Conservation (phyloP, 2,888 invertebrate genomes). For the Exocentrus adspersus region DNA sequence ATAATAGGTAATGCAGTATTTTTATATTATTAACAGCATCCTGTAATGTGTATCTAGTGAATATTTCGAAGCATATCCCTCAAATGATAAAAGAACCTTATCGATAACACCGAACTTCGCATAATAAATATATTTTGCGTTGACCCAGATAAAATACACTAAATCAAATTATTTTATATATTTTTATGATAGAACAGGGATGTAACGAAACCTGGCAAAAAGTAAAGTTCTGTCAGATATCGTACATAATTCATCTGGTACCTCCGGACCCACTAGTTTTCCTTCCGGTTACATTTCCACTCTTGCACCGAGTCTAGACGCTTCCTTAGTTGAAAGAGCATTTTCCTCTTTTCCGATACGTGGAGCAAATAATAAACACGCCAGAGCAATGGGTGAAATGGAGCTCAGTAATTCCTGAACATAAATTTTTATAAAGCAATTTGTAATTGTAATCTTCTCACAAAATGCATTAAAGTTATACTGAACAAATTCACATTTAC, state of each 20-base stretch:
- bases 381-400: slow-evolving; percentile 35
- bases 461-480: background rate
- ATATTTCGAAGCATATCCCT: no score
- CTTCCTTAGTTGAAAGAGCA: slow-evolving; percentile 37
- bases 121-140: background rate
- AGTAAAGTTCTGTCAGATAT: slow-evolving; percentile 52
- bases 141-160: slow-evolving; percentile 29
- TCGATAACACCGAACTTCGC: no score
- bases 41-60: no score
- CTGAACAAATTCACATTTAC: no score
- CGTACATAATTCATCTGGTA: slow-evolving; percentile 63
- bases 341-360: slow-evolving; percentile 48
- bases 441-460: background rate
- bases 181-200: slow-evolving; percentile 26
- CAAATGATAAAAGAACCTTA: no score
- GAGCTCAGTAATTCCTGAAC: slow-evolving; percentile 41
- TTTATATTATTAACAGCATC: no score
- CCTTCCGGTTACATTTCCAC: slow-evolving; percentile 64
- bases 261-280: slow-evolving; percentile 62
- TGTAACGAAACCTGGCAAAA: slow-evolving; percentile 28
- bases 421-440: slow-evolving; percentile 13
- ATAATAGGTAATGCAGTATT: no score
- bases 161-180: slow-evolving; percentile 43
- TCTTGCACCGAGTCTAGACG: slow-evolving; percentile 53
- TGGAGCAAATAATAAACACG: slow-evolving; percentile 49